Evolutionary conservation across 2,113 vertebrate species (phyloP).

Genomic region (Oreochromis niloticus): DNA sequence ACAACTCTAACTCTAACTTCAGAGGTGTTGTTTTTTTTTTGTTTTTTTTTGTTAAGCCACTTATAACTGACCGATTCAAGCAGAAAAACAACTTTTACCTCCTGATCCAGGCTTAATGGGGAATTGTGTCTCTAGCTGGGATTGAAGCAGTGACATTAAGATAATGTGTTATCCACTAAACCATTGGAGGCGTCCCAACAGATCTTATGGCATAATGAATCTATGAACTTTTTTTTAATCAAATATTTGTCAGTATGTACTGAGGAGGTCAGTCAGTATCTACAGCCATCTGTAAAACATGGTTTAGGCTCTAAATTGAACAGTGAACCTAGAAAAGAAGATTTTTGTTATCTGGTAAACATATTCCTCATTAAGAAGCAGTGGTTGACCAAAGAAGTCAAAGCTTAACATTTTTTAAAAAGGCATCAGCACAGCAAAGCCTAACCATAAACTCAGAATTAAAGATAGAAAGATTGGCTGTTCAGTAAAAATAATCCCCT

Average conservation of each 20-base stretch:
- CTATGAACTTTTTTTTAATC: background rate
- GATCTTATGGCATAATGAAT: background rate
- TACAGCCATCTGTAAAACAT: background rate
- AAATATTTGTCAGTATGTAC: background rate
- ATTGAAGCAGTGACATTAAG: background rate
- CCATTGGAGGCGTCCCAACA: background rate
- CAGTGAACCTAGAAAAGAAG: background rate
- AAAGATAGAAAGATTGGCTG: background rate
- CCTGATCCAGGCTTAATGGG: background rate
- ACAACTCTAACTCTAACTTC: background rate
- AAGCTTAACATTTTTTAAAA: too few relatives aligned
- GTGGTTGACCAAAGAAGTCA: background rate
- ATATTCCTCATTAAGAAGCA: background rate
- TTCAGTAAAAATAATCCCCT: background rate
- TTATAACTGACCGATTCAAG: background rate
- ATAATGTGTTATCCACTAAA: background rate
- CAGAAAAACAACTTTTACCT: background rate
- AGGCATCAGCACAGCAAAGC: background rate
- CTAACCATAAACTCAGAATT: background rate
- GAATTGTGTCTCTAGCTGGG: background rate
- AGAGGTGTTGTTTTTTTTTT: too few relatives aligned
- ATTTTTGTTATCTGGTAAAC: background rate
- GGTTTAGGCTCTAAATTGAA: background rate
- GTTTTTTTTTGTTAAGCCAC: background rate
- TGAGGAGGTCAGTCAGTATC: background rate